phyloP scores from a whole-genome alignment of 2,797 vertebrate species.

The Falco berigora region DNA sequence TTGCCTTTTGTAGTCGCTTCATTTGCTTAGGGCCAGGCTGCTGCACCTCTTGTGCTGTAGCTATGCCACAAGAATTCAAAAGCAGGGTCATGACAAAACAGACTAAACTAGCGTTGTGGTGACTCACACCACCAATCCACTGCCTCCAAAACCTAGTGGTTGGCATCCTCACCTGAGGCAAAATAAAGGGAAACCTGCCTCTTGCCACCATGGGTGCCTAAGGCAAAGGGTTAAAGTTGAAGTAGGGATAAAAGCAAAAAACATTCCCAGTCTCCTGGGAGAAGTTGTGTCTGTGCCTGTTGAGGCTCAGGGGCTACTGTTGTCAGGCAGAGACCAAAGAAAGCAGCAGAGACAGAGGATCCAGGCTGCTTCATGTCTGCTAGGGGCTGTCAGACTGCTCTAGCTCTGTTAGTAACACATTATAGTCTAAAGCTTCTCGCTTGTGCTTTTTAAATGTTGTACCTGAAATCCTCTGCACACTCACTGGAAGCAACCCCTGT shows the following conservation, averaged over 20 bases:
- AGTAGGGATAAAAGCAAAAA: background rate
- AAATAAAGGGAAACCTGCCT: background rate
- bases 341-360: background rate
- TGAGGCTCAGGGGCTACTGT: background rate
- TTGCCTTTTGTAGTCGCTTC: background rate
- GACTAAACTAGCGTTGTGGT: background rate
- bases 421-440: background rate
- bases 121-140: background rate
- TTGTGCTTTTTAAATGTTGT: constrained; percentile 32
- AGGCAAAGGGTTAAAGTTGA: background rate
- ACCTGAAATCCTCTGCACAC: background rate
- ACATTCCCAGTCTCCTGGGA: background rate
- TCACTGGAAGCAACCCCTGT: background rate
- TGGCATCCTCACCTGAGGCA: background rate
- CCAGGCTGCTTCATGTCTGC: background rate
- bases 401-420: background rate
- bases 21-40: background rate
- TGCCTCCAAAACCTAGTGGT: background rate
- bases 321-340: background rate
- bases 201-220: background rate
- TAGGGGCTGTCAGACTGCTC: constrained; percentile 10
- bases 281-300: background rate
- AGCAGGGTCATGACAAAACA: background rate
- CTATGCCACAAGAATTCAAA: background rate
- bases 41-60: background rate